These are phyloP conservation scores for Xyrichtys novacula DNA, from an alignment of 2,797 vertebrate genomes.

Conservation along the genomic window DNA sequence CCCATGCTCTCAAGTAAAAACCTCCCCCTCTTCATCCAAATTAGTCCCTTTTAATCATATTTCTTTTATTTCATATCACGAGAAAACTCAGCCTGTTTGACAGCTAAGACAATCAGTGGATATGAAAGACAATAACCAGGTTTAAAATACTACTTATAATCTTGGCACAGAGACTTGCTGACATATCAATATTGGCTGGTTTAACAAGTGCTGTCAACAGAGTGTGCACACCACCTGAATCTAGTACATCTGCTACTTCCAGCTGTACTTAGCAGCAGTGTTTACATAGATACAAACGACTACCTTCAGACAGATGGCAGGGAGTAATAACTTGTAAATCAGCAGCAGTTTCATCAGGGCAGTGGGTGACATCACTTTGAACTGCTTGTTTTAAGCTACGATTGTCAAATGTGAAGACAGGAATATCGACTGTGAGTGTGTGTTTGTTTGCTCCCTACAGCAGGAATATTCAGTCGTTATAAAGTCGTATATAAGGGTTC, in stretches of 20 bases:
- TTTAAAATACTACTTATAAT: slow-evolving; percentile 36
- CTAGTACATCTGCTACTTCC: slow-evolving; percentile 17
- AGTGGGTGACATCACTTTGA: slow-evolving; percentile 70
- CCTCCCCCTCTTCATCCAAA: not conserved
- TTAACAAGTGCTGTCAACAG: slow-evolving; percentile 14
- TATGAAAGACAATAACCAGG: slow-evolving; percentile 4
- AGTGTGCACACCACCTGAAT: slow-evolving; percentile 12
- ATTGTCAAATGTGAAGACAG: slow-evolving; percentile 68
- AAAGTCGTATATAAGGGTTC: slow-evolving; percentile 28
- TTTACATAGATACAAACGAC: slow-evolving; percentile 11
- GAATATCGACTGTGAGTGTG: slow-evolving; percentile 27
- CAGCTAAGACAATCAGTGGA: slow-evolving; percentile 11
- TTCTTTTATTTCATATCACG: slow-evolving; percentile 11
- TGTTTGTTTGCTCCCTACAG: slow-evolving; percentile 34
- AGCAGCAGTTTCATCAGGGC: slow-evolving; percentile 67
- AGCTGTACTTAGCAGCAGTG: slow-evolving; percentile 41
- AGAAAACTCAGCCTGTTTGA: slow-evolving; percentile 5
- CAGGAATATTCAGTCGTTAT: slow-evolving; percentile 39
- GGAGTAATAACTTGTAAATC: slow-evolving; percentile 22
- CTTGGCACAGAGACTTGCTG: slow-evolving; percentile 56
- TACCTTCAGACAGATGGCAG: slow-evolving; percentile 16
- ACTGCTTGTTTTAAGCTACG: slow-evolving; percentile 51
- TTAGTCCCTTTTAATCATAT: not conserved
- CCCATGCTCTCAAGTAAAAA: slow-evolving; percentile 39
- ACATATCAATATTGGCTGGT: slow-evolving; percentile 39